Conservation (phyloP, 2,797 vertebrate genomes). For the Bovichtus variegatus region DNA sequence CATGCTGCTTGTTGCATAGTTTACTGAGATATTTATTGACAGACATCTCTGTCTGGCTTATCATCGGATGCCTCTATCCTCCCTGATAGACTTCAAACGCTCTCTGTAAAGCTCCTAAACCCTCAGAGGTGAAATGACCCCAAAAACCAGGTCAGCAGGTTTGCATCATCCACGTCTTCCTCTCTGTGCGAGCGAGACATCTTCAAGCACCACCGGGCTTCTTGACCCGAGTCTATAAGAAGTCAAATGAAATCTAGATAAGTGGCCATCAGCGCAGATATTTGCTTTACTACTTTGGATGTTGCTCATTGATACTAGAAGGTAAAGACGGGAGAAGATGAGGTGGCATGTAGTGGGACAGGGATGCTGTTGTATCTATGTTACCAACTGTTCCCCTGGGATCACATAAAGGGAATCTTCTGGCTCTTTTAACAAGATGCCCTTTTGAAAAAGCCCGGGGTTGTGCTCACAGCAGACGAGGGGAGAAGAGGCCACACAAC, state of each 20-base stretch:
- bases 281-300: neutral
- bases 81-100: slow-evolving; percentile 69
- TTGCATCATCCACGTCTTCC: slow-evolving; percentile 26
- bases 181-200: slow-evolving; percentile 35
- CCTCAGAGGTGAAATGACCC: slow-evolving; percentile 80
- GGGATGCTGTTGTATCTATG: neutral
- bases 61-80: slow-evolving; percentile 33
- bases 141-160: slow-evolving; percentile 73
- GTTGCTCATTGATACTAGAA: neutral
- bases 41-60: slow-evolving; percentile 56
- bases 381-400: neutral
- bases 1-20: neutral
- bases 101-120: slow-evolving; percentile 61
- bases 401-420: slow-evolving; percentile 46
- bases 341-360: neutral
- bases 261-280: neutral
- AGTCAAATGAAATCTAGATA: slow-evolving; percentile 8
- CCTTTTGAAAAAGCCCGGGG: slow-evolving; percentile 16
- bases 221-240: slow-evolving; percentile 32
- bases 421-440: slow-evolving; percentile 51
- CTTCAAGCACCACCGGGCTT: slow-evolving; percentile 50
- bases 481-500: slow-evolving; percentile 37
- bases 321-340: neutral
- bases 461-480: slow-evolving; percentile 40
- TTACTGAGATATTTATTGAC: slow-evolving; percentile 18